Evolutionary conservation across 92 coral and sea anemone genomes (phyloP), one percentile per base, ranked within the genome.

Genomic region (Umimayanthus chanpuru): DNA sequence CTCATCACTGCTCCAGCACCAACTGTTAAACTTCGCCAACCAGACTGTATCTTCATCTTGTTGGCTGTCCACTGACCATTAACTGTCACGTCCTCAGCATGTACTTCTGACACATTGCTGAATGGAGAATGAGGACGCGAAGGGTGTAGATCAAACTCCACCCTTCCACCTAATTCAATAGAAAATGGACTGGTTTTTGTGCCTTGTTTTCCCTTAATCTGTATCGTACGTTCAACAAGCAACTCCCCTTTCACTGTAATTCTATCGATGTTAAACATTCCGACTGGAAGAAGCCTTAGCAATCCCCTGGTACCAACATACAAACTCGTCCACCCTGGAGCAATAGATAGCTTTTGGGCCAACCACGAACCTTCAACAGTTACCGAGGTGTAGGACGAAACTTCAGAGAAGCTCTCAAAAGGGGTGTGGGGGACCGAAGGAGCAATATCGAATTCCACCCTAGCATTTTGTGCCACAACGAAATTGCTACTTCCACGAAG

Each of bases 311-410:
- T 30, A 30, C 85, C 85, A 5, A 80, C 36, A 15, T 26, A 56
- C 73, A 80, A 80, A 36, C 26, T 56, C 18, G 50, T 90, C 96
- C 98, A 95, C 12, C 98, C 98, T 14, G 98, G 98, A 61, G 90
- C 88, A 38, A 94, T 94, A 32, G 77, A 81, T 5, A 94, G 91
- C 78, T 85, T 94, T 41, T 79, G 89, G 6, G 94, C 88, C 18
- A 85, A 67, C 90, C 95, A 86, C 9, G 85, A 80, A 29, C 98
- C 98, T 49, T 88, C 93, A 30, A 94, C 84, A 44, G 89, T 81
- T 32, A 80, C 85, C 10, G 39, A 11, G 40, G 72, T 55, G 30
- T 56, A 80, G 12, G 85, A 80, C 10, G 85, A 80, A 58, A 80
- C 72, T 56, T 80, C 72, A 32, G 85, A 80, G 50, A 14, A 21